Base-by-base conservation (phyloP, 2,797 vertebrate genomes). In the Triplophysa yarkandensis region DNA sequence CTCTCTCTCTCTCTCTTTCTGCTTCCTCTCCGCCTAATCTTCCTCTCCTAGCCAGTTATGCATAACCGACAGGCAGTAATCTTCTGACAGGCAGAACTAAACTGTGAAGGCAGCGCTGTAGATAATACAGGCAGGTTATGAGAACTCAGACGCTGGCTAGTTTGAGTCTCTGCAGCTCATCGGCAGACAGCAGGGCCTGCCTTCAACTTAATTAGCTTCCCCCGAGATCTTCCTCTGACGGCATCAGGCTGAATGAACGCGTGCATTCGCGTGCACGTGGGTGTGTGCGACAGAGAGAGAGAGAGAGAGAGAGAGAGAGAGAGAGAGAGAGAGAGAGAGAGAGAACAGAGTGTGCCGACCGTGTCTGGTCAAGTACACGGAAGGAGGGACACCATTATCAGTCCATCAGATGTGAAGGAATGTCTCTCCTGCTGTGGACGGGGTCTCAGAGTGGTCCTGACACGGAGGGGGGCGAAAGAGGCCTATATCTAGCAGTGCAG, bases 171-270 rank as follows among this genome's bases (percentile, higher is more conserved):
- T 71, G 83, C 69, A 74, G 62, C 78, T 82, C 77, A 76, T 73
- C 82, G 68, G 78, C 70, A 75, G 81, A 79, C 85, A 82, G 82
- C 69, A 74, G 58, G 73, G 75, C 74, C 81, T 82, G 80, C 80
- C 82, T 83, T 81, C 81, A 80, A 82, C 83, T 84, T 84, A 86
- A 86, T 84, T 80, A 83, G 77, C 70, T 80, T 84, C 85, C 81
- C 78, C 74, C 41, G 82, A 85, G 84, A 84, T 84, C 69, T 65
- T 71, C 54, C 75, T 78, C 78, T 80, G 85, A 81, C 58, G 78
- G 76, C 77, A 76, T 78, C 72, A 78, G 75, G 79, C 80, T 28
- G 65, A 76, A 81, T 71, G 61, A 71, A 60, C 69, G 30, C 55
- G 60, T 46, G 61, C 68, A 34, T 76, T 50, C 57, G 65, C n/a